Conservation (phyloP, 2,888 invertebrate species). For the Bedellia somnulentella region DNA sequence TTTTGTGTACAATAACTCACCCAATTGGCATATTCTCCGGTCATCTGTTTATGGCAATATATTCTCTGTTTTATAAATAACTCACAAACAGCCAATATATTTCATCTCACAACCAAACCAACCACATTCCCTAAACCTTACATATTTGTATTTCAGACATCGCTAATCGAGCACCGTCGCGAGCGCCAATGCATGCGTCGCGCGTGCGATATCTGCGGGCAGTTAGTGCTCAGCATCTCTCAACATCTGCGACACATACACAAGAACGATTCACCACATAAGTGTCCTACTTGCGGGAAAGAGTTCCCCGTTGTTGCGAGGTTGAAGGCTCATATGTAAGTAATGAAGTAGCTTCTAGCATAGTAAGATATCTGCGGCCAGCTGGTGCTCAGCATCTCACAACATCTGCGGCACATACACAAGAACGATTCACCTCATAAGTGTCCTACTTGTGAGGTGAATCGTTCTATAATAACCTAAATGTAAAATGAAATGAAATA, state of each 20-base stretch:
- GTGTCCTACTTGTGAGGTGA: background rate
- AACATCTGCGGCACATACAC: background rate
- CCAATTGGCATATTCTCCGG: no score
- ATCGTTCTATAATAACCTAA: no score
- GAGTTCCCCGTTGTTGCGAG: slow-evolving; percentile 46
- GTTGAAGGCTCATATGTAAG: slow-evolving; percentile 48
- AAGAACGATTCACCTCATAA: background rate
- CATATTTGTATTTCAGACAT: no score
- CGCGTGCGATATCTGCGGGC: slow-evolving; percentile 49
- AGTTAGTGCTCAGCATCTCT: slow-evolving; percentile 40
- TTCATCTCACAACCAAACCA: no score
- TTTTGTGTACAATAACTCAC: no score
- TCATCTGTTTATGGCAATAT: no score
- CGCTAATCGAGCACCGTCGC: slow-evolving; percentile 31
- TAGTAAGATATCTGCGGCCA: background rate
- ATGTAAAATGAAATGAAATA: no score
- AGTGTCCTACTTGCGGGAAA: slow-evolving; percentile 44
- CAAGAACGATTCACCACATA: no score
- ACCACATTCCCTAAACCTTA: no score
- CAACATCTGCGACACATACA: slow-evolving; percentile 48
- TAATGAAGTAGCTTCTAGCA: slow-evolving; percentile 3
- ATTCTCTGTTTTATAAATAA: no score
- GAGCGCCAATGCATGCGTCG: slow-evolving; percentile 46
- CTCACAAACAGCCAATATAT: no score
- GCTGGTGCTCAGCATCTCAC: background rate